A percentile compares a stretch with the other conserved stretches of the same genome.
Evolutionary conservation across 2,113 vertebrate species (phyloP).

Genomic region (Channa maculata): DNA sequence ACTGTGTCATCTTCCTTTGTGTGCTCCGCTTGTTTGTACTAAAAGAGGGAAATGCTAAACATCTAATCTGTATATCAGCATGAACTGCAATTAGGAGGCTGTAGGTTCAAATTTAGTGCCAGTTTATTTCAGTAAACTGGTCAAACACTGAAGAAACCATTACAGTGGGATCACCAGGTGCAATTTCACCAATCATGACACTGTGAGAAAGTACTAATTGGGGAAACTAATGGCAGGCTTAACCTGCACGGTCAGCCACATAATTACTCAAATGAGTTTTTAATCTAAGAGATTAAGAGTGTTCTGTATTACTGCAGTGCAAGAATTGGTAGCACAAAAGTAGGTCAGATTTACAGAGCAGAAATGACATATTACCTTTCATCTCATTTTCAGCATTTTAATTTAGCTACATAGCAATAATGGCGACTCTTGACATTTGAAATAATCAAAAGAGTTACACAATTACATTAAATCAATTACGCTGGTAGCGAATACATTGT

Average conservation of each 20-base stretch:
- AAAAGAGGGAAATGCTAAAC: slow-evolving; percentile 4
- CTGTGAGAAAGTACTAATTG: slow-evolving; percentile 31
- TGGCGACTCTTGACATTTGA: slow-evolving; percentile 56
- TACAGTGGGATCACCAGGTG: background rate
- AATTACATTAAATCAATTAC: too few relatives aligned
- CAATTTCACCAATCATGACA: background rate
- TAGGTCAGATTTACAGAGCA: slow-evolving; percentile 32
- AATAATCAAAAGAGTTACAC: too few relatives aligned
- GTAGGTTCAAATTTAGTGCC: slow-evolving; percentile 1
- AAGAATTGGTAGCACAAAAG: slow-evolving; percentile 6
- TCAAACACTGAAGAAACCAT: background rate
- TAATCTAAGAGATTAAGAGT: slow-evolving; percentile 61
- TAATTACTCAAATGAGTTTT: slow-evolving; percentile 58
- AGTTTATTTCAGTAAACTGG: background rate
- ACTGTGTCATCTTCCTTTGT: background rate
- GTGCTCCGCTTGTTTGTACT: background rate
- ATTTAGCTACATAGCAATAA: slow-evolving; percentile 22
- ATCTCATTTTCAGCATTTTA: slow-evolving; percentile 38
- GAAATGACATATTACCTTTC: slow-evolving; percentile 16
- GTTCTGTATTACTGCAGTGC: background rate
- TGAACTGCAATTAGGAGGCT: slow-evolving; percentile 4
- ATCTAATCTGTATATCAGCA: slow-evolving; percentile 28
- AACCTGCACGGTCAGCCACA: slow-evolving; percentile 41
- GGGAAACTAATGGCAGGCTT: slow-evolving; percentile 35
- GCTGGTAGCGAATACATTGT: slow-evolving; percentile 41